phyloP scores from a whole-genome alignment of 2,797 vertebrate species.

The Gymnopithys bicolor region DNA sequence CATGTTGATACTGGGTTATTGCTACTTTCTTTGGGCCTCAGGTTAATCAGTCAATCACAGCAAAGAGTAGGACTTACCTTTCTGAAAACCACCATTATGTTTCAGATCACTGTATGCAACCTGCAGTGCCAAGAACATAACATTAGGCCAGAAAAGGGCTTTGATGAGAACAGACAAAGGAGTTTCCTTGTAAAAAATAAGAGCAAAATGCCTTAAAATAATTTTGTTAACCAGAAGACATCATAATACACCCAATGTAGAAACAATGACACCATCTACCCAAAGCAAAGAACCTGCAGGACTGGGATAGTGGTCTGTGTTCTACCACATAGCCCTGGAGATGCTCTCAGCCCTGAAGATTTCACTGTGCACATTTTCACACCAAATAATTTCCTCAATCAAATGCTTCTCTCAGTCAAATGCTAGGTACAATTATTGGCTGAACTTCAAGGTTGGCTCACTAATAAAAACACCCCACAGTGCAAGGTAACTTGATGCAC shows the following conservation, averaged over 20 bases:
- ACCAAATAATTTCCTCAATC: not conserved
- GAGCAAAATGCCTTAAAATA: not conserved
- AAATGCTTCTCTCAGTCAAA: not conserved
- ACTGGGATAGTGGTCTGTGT: not conserved
- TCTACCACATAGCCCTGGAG: not conserved
- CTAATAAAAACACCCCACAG: not conserved
- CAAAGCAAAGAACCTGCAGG: not conserved
- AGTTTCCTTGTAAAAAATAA: not conserved
- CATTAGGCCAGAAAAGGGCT: not conserved
- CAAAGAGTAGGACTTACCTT: constrained; percentile 56
- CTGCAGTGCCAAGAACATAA: constrained; percentile 26
- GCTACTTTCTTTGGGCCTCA: not conserved
- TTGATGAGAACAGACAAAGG: not conserved
- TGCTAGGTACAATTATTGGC: not conserved
- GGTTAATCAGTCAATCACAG: not conserved
- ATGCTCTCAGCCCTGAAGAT: not conserved
- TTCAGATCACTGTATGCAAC: constrained; percentile 40
- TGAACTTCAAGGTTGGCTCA: not conserved
- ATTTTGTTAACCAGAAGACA: not conserved
- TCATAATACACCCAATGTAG: not conserved
- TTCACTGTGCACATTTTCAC: not conserved
- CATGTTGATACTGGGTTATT: not conserved
- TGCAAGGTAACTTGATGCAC: not conserved
- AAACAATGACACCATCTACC: not conserved
- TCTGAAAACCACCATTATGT: constrained; percentile 68